Evolutionary conservation across 2,113 vertebrate species (phyloP), one percentile per base, ranked within the genome.

Genomic region (Megaceryle maxima): DNA sequence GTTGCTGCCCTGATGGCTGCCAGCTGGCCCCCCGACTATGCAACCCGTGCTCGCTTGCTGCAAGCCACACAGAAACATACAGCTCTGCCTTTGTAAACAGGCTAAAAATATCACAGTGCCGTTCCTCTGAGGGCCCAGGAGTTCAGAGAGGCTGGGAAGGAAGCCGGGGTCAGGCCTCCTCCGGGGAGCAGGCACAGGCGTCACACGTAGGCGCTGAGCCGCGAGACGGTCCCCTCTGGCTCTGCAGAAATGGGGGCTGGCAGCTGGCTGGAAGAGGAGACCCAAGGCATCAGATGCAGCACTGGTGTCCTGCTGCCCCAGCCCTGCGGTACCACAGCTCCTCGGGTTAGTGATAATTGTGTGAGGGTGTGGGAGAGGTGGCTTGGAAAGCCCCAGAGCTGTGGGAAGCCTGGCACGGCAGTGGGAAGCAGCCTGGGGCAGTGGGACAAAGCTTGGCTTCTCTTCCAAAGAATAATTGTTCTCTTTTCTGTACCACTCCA

Each of bases 71-170:
- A 78, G 79, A 66, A 80, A 82, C 25, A 39, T 48, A 4, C 87
- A 50, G 90, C 91, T 91, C 77, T 13, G 31, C 1, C 95, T 92
- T 9, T 90, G 95, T 96, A 96, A 96, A 96, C 93, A 96, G 94
- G 75, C 95, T 96, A 96, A 96, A 96, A 96, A 96, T 97, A 96
- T 37, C 59, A 0, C 2, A 4, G 60, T 39, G 87, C 73, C 92
- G 69, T 87, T 95, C 78, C 77, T 94, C 44, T 0, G 26, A 55
- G 86, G n/a, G 51, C 63, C 72, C 0, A 3, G 48, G 76, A 86
- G 82, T 39, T 88, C 88, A 91, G 90, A 84, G 86, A 69, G 89
- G 84, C 93, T 87, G 91, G 94, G 94, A 96, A 96, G 93, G 89
- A 84, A 92, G 86, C 73, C 0, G 56, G 91, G 94, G 93, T 91